Percentiles rank a stretch among this genome's conserved stretches.
Evolutionary conservation across 2,113 vertebrate species (phyloP).

Genomic region (Ageneiosus marmoratus): DNA sequence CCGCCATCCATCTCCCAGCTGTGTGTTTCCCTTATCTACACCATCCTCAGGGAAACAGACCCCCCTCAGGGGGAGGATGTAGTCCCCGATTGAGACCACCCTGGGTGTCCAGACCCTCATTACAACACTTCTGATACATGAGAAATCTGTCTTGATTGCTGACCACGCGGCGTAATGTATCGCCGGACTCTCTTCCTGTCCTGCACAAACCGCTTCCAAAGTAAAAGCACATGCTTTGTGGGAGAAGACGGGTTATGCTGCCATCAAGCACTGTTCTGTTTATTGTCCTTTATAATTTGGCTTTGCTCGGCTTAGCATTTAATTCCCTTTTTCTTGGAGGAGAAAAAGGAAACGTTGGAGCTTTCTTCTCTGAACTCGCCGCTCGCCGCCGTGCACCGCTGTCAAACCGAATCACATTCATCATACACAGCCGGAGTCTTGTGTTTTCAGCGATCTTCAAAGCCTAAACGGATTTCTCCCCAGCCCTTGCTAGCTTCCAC

Average conservation of each 20-base stretch:
- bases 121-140: constrained; percentile 47
- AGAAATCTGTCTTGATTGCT: constrained; percentile 52
- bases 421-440: constrained; percentile 46
- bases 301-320: constrained; percentile 33
- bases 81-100: constrained; percentile 33
- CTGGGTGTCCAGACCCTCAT: constrained; percentile 48
- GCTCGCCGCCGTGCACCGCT: constrained; percentile 33
- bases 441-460: constrained; percentile 59
- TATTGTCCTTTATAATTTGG: constrained; percentile 50
- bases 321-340: constrained; percentile 43
- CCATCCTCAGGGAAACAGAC: constrained; percentile 4
- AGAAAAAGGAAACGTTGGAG: constrained; percentile 52
- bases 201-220: constrained; percentile 56
- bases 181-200: constrained; percentile 49
- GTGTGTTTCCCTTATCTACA: background rate
- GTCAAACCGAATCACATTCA: constrained; percentile 54
- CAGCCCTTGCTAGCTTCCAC: constrained; percentile 53
- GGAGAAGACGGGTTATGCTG: constrained; percentile 34
- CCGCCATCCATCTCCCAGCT: background rate
- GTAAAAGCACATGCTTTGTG: constrained; percentile 62
- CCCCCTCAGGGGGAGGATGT: background rate
- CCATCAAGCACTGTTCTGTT: constrained; percentile 41
- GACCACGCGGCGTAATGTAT: constrained; percentile 61
- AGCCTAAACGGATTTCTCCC: constrained; percentile 59
- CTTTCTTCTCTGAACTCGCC: constrained; percentile 22